phyloP scores from a whole-genome alignment of 2,113 vertebrate species.

The Galemys pyrenaicus region DNA sequence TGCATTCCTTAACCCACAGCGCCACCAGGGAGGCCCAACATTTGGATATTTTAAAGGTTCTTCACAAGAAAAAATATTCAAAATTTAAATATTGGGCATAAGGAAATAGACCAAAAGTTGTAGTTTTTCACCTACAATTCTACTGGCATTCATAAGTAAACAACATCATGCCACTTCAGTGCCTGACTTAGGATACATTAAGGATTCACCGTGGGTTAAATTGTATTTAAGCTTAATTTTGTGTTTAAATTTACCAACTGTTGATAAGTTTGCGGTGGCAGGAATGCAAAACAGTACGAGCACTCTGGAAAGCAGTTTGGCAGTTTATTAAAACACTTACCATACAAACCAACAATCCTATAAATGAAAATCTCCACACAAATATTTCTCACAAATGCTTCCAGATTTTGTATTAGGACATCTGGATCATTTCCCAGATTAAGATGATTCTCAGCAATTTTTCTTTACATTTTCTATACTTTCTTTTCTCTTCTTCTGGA shows the following conservation, averaged over 20 bases:
- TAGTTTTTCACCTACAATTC: neutral
- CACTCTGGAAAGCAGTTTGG: neutral
- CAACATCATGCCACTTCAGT: neutral
- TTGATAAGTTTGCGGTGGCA: neutral
- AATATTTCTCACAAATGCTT: neutral
- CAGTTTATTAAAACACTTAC: neutral
- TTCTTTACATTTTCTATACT: too few relatives aligned
- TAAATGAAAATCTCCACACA: neutral
- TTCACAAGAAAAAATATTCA: slow-evolving; percentile 5
- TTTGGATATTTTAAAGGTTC: neutral
- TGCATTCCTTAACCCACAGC: too few relatives aligned
- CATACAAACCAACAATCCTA: neutral
- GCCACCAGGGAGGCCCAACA: too few relatives aligned
- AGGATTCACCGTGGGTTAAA: neutral
- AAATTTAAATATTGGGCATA: neutral
- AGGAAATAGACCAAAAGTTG: neutral
- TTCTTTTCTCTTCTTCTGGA: too few relatives aligned
- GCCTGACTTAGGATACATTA: neutral
- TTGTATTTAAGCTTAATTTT: slow-evolving; percentile 5
- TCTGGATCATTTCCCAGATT: too few relatives aligned
- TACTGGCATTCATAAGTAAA: neutral
- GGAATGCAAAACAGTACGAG: neutral
- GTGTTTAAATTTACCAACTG: neutral
- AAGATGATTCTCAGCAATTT: too few relatives aligned
- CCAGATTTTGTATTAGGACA: too few relatives aligned